phyloP scores from a whole-genome alignment of 2,888 invertebrate species.

The Doris montereyensis region DNA sequence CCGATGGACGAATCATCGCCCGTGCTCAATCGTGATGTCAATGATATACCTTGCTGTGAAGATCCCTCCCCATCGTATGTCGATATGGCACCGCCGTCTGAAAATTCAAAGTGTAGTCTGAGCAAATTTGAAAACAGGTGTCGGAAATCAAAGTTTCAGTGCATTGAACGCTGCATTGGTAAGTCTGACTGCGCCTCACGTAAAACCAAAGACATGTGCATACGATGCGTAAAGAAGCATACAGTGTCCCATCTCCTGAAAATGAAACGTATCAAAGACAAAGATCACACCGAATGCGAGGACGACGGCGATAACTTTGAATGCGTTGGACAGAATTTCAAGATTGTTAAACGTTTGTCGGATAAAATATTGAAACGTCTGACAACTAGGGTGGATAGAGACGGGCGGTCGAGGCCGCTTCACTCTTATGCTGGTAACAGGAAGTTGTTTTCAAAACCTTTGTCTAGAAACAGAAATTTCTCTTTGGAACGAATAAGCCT shows the following conservation, averaged over 20 bases:
- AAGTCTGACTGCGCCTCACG: no score
- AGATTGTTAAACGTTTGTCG: neutral
- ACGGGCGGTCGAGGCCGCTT: constrained; percentile 10
- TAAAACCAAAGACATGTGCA: neutral
- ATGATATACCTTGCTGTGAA: no score
- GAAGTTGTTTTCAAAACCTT: constrained; percentile 21
- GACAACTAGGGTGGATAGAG: neutral
- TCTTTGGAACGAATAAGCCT: constrained; percentile 12
- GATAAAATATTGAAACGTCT: no score
- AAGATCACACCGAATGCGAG: neutral
- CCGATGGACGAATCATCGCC: no score
- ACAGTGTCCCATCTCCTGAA: constrained; percentile 34
- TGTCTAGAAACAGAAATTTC: neutral
- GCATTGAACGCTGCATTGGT: no score
- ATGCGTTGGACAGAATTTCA: neutral
- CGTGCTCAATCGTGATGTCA: no score
- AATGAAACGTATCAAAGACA: constrained; percentile 31
- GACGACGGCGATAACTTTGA: neutral
- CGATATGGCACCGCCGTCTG: no score
- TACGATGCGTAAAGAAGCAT: constrained; percentile 23
- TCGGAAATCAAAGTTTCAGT: no score
- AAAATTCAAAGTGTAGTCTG: no score
- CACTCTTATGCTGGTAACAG: constrained; percentile 39
- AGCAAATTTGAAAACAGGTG: no score
- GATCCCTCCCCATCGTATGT: no score